These are phyloP conservation scores for Percopsis transmontana DNA, from an alignment of 2,113 vertebrate species.

Conservation along the genomic window DNA sequence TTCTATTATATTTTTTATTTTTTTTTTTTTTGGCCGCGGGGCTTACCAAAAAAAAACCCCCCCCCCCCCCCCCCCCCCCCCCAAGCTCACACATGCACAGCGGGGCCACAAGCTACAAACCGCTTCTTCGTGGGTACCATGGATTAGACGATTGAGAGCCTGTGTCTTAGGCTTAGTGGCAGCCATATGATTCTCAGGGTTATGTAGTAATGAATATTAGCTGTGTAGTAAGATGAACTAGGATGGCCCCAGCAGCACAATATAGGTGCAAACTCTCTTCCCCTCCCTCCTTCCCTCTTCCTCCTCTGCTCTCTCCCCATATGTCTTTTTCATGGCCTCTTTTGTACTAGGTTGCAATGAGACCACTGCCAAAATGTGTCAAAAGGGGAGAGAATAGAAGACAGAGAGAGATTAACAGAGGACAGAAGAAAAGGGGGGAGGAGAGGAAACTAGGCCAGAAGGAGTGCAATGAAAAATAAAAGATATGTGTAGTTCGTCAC, in stretches of 20 bases:
- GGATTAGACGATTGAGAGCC: too few relatives aligned
- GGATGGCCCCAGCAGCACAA: slow-evolving; percentile 71
- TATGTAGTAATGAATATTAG: slow-evolving; percentile 65
- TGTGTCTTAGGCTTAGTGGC: slow-evolving; percentile 43
- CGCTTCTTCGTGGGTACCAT: too few relatives aligned
- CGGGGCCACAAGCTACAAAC: too few relatives aligned
- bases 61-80: too few relatives aligned
- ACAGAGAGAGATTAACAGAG: slow-evolving; percentile 26
- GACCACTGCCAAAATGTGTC: slow-evolving; percentile 53
- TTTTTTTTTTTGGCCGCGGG: too few relatives aligned
- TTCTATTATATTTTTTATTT: too few relatives aligned
- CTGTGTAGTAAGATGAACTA: slow-evolving; percentile 71
- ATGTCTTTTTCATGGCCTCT: slow-evolving; percentile 69
- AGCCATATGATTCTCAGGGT: slow-evolving; percentile 42
- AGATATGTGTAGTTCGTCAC: slow-evolving; percentile 5
- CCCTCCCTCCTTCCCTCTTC: slow-evolving; percentile 8
- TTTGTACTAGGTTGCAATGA: slow-evolving; percentile 60
- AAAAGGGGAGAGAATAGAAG: slow-evolving; percentile 30
- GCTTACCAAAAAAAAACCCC: too few relatives aligned
- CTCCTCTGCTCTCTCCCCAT: slow-evolving; percentile 63
- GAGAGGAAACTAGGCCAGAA: slow-evolving; percentile 56
- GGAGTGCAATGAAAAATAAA: slow-evolving; percentile 5
- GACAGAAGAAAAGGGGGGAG: slow-evolving; percentile 26
- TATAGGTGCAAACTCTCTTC: slow-evolving; percentile 64
- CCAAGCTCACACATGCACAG: too few relatives aligned